Base-by-base conservation (phyloP, 1,140 invertebrate genomes). In the Anadara kagoshimensis region DNA sequence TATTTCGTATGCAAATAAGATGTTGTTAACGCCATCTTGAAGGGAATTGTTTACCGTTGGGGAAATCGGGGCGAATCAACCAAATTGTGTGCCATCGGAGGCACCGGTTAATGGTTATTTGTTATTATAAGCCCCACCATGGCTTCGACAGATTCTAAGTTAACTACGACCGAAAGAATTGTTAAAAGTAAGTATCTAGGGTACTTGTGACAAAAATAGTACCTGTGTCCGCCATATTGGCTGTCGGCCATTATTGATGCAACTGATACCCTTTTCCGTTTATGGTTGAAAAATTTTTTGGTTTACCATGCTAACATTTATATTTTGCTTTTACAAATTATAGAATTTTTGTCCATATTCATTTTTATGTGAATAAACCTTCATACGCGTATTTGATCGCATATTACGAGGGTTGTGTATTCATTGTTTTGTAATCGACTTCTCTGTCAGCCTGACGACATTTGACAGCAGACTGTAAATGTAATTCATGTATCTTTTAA, bases 111-210 rank as follows among this genome's bases (percentile, higher is more conserved):
- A 66, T 70, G 69, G 76, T 68, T 70, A 79, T 81, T 69, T 75
- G 75, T 68, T 61, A 57, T 73, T 57, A 61, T 78, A 80, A 82
- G 79, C 79, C 79, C 76, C 69, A 86, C 75, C 77, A 88, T 88
- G 87, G 82, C 87, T 83, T 83, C 83, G 45, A 83, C 84, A 77
- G 87, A 88, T 73, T 78, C 80, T 83, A 93, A 93, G 90, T 89
- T 93, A 85, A 92, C 93, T 79, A 93, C 93, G 79, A 93, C 93
- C 86, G 93, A 93, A 79, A 92, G 93, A 87, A 92, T 93, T 84
- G 92, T 93, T 80, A 93, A 93, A 93, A 93, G 93, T 94, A 92
- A 93, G 92, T 90, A 67, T 65, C 51, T 66, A 49, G 56, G 47
- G 66, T 22, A 53, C 51, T 66, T 63, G 59, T 45, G 62, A 70